Base-by-base conservation (phyloP, 1,140 invertebrate species). In the Trachymyrmex septentrionalis region DNA sequence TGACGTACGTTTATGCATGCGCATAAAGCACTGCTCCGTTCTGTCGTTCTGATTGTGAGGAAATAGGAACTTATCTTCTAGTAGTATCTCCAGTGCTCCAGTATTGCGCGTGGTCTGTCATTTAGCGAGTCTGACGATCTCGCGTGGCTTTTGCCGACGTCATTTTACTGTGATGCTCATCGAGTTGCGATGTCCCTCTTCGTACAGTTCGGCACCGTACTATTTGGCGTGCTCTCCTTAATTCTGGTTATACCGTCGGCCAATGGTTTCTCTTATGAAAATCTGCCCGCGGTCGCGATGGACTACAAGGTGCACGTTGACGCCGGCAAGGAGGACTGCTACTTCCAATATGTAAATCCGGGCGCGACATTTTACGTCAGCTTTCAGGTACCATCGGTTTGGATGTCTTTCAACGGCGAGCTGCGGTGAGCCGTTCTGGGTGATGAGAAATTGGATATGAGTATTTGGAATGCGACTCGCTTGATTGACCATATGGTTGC, bases 231-330 rank as follows among this genome's bases (percentile, higher is more conserved):
- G 55, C 9, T 90, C 3, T 3, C 77, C 3, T 48, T 91, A 48
- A 63, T 55, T 30, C 88, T 59, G 80, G 86, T 71, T 87, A 89
- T 12, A 91, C 94, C 87, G 64, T 88, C n/a, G 93, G 9, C 38
- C 55, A n/a, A 38, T 12, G 27, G 30, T 93, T 19, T 86, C 93
- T 73, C 96, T 96, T 98, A 98, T 93, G 97, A 98, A 94, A 97
- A 97, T 85, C 92, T 98, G 71, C 98, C 98, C 5, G 98, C 98
- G 19, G 97, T 99, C 27, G 98, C 98, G 0, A 99, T 99, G 98
- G 98, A 99, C 90, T 99, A 99, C 93, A 99, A 99, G 96, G 97
- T 99, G 21, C 98, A 99, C 94, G 97, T 99, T 81, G 98, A 99
- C 93, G 97, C 98, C 12, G 98, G 98, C 48, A 99, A 99, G 95